A percentile compares a stretch with the other conserved stretches of the same genome.
These are phyloP conservation scores for Frankliniella fusca DNA, from an alignment of 2,888 invertebrate genomes.

Conservation along the genomic window DNA sequence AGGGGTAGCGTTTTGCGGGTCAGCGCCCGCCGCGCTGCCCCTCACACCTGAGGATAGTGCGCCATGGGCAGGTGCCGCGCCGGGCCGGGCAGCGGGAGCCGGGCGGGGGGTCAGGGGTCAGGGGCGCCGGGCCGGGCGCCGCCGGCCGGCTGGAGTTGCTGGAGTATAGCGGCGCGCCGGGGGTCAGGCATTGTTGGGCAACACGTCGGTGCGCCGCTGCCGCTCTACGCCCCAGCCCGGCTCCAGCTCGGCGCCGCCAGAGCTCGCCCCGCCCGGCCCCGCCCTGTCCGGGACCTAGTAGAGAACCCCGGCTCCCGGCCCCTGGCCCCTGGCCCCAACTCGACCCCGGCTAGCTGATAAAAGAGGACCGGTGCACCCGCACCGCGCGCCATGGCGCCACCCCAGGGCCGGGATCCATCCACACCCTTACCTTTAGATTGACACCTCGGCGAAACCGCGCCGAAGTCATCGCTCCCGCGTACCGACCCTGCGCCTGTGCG, in stretches of 20 bases:
- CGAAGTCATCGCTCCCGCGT: too few species aligned
- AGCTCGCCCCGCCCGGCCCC: not conserved
- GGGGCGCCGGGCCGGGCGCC: not conserved
- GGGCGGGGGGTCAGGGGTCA: not conserved
- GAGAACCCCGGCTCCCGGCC: not conserved
- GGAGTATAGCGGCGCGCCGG: too few species aligned
- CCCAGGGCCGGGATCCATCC: too few species aligned
- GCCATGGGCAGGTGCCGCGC: not conserved
- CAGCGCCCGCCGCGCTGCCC: not conserved
- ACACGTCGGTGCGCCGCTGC: not conserved
- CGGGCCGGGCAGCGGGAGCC: too few species aligned
- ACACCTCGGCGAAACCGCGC: too few species aligned
- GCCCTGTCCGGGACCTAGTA: not conserved
- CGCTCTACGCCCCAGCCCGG: too few species aligned
- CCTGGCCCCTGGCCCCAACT: too few species aligned
- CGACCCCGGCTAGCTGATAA: too few species aligned
- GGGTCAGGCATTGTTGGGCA: not conserved
- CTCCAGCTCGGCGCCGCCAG: not conserved
- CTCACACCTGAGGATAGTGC: not conserved
- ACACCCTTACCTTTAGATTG: too few species aligned
- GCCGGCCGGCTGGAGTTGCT: not conserved
- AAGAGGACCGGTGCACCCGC: too few species aligned
- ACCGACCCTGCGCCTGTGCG: too few species aligned
- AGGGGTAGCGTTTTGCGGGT: not conserved
- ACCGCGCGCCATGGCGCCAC: too few species aligned